Percentiles rank a stretch among this genome's conserved stretches.
Evolutionary conservation across 2,113 vertebrate species (phyloP).

Genomic region (Salvator merianae): DNA sequence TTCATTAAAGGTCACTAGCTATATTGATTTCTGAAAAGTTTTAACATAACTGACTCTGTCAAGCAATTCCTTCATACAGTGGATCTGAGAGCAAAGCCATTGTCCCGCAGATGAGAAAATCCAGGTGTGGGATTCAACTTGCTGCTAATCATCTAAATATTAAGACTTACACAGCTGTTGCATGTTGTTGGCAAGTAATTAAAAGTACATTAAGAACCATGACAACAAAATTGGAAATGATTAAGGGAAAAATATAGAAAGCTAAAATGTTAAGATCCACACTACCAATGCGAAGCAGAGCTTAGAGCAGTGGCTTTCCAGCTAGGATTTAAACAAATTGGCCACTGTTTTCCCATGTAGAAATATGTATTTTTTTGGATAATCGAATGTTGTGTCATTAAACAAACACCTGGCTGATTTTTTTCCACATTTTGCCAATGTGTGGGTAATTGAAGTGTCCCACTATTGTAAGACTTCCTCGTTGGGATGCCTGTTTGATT

Average conservation of each 20-base stretch:
- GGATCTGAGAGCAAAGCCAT: background rate
- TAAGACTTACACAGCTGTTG: fast-evolving
- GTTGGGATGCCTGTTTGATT: too few species aligned
- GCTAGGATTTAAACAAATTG: background rate
- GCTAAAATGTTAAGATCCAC: background rate
- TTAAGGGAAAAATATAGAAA: fast-evolving
- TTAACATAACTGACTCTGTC: background rate
- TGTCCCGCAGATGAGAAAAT: background rate
- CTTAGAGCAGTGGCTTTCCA: background rate
- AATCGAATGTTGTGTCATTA: too few species aligned
- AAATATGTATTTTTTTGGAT: too few species aligned
- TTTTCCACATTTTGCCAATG: background rate
- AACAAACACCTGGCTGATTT: background rate
- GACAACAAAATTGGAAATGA: background rate
- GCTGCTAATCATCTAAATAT: background rate
- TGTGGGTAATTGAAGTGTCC: too few species aligned
- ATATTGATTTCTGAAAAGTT: slow-evolving; percentile 17
- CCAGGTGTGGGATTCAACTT: fast-evolving
- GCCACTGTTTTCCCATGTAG: too few species aligned
- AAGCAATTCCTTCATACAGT: slow-evolving; percentile 10
- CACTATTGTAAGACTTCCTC: too few species aligned
- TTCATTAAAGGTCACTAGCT: slow-evolving; percentile 37
- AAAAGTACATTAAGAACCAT: background rate
- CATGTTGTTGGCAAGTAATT: background rate
- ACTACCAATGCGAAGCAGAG: background rate